These are phyloP conservation scores for Sterna hirundo DNA, from an alignment of 2,113 vertebrate genomes.

Conservation along the genomic window DNA sequence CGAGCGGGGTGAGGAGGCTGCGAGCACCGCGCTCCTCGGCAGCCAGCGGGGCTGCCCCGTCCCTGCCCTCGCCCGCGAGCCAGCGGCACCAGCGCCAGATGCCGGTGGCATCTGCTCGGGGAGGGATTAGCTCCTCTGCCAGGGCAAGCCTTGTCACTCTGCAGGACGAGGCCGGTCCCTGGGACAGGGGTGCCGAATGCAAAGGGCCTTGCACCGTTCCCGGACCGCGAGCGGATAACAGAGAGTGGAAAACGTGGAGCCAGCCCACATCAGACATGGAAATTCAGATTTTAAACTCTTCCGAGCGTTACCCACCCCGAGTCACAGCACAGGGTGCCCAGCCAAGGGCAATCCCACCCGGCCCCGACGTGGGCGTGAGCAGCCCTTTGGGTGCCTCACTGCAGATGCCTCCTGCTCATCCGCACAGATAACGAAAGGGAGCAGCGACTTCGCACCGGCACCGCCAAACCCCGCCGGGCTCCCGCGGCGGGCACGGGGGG, in stretches of 20 bases:
- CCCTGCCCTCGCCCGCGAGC: rapidly evolving
- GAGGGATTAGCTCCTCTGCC: not conserved
- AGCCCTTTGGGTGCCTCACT: not conserved
- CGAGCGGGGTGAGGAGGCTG: not conserved
- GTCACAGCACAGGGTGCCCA: not conserved
- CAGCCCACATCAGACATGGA: not conserved
- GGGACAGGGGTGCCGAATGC: not conserved
- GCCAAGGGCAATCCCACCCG: rapidly evolving
- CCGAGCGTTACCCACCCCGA: not conserved
- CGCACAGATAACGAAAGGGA: not conserved
- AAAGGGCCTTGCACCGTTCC: not conserved
- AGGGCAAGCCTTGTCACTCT: not conserved
- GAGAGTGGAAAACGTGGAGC: not conserved
- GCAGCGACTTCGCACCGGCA: not conserved
- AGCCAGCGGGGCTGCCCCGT: not conserved
- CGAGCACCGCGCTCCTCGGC: not conserved
- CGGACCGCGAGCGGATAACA: not conserved
- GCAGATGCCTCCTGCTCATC: not conserved
- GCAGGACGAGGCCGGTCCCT: not conserved
- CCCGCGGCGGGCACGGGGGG: rapidly evolving
- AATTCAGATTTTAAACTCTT: not conserved
- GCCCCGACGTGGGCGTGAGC: not conserved
- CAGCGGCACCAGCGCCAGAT: not conserved
- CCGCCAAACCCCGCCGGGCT: not conserved
- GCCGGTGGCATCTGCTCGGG: not conserved